A percentile compares a stretch with the other conserved stretches of the same genome.
phyloP scores from a whole-genome alignment of 2,888 invertebrate species.

The Malthinus seriepunctatus region DNA sequence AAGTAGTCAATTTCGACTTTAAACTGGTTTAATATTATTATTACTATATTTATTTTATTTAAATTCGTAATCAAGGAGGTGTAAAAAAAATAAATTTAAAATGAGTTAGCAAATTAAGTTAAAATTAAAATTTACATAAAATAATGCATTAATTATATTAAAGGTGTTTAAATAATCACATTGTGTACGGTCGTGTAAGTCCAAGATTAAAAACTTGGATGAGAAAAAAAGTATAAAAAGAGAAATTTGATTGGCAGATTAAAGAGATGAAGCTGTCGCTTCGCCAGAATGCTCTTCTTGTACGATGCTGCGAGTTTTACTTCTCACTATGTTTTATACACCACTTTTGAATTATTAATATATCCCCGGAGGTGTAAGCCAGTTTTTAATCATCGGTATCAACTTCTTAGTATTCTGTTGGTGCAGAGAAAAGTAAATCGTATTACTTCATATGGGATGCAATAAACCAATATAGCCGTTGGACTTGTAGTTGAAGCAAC shows the following conservation, averaged over 20 bases:
- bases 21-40: constrained; percentile 7
- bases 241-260: constrained; percentile 31
- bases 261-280: constrained; percentile 34
- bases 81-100: constrained; percentile 8
- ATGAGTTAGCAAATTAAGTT: constrained; percentile 8
- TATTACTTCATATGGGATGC: constrained; percentile 18
- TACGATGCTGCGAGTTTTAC: constrained; percentile 35
- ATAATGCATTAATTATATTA: neutral
- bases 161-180: neutral
- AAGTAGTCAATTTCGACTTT: constrained; percentile 4
- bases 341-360: constrained; percentile 36
- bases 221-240: constrained; percentile 17
- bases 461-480: constrained; percentile 22
- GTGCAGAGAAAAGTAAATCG: constrained; percentile 23
- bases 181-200: neutral
- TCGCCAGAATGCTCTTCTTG: constrained; percentile 20
- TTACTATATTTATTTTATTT: neutral
- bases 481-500: constrained; percentile 1
- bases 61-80: neutral
- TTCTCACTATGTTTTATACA: constrained; percentile 33
- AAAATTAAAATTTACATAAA: constrained; percentile 2
- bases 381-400: constrained; percentile 28
- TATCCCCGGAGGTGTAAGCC: constrained; percentile 29
- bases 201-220: neutral
- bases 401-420: constrained; percentile 23